Evolutionary conservation across 2,797 vertebrate genomes (phyloP).

Genomic region (Sitta carolinensis): DNA sequence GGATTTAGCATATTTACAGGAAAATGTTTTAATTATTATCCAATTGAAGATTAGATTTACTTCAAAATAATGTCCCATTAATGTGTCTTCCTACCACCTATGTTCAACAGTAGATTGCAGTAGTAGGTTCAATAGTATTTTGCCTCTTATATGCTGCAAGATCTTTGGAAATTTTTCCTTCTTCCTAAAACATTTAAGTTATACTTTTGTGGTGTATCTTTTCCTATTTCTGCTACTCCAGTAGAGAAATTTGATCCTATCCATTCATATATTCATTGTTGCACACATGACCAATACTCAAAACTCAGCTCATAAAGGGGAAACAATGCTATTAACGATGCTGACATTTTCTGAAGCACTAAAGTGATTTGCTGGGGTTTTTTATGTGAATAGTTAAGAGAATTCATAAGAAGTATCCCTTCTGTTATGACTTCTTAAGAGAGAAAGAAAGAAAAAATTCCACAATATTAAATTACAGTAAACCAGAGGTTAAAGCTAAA

Average conservation of each 20-base stretch:
- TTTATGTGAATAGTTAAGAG: not conserved
- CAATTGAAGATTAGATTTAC: not conserved
- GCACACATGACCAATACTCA: conserved; percentile 66
- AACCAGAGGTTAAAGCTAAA: not conserved
- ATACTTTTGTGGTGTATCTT: not conserved
- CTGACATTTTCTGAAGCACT: not conserved
- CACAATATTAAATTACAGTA: not conserved
- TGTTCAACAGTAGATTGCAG: not conserved
- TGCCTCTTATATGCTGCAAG: not conserved
- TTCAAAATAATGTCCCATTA: not conserved
- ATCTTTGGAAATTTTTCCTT: not conserved
- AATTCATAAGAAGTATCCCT: not conserved
- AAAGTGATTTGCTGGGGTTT: not conserved
- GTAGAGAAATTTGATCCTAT: conserved; percentile 73
- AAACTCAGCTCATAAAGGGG: conserved; percentile 52
- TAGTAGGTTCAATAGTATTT: not conserved
- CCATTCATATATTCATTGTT: conserved; percentile 67
- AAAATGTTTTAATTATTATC: not conserved
- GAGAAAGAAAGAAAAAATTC: not conserved
- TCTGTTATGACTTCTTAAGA: not conserved
- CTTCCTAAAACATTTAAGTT: not conserved
- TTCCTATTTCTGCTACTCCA: conserved; percentile 40
- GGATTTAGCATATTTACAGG: not conserved
- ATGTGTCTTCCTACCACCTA: not conserved
- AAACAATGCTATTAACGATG: not conserved